Evolutionary conservation across 37 sponge, comb jelly and placozoan genomes (phyloP), one percentile per base, ranked within the genome.

Genomic region (Theonella swinhoei): DNA sequence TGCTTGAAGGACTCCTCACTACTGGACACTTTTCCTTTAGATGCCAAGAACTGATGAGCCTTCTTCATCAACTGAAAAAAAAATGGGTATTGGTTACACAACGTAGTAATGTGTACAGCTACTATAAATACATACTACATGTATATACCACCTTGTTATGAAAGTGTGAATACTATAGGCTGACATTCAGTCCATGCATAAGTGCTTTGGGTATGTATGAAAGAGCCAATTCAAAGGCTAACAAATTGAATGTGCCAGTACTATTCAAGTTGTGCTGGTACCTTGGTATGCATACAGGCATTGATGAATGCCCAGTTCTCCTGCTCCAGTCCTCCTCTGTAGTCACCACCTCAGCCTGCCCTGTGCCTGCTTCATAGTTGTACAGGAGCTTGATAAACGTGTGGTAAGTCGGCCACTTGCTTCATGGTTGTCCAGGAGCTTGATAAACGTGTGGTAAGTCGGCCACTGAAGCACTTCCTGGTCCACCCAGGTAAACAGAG

Each of bases 231-330:
- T n/a, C n/a, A n/a, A n/a, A n/a, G n/a, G n/a, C n/a, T n/a, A n/a
- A n/a, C n/a, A n/a, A n/a, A n/a, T n/a, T n/a, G n/a, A n/a, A n/a
- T n/a, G n/a, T n/a, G n/a, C n/a, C n/a, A n/a, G n/a, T n/a, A 9
- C n/a, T 66, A 25, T 8, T 29, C 17, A 58, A 58, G 11, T 58
- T 58, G 11, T 7, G 8, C n/a, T 11, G 17, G 28, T 30, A 78
- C 81, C 38, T 70, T 84, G 40, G 91, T 94, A 1, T 68, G 80
- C 30, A 77, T 43, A 19, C 90, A 80, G 30, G 78, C 85, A 37
- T 94, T 77, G 72, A 94, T 85, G 77, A 94, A 94, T 47, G 70
- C 43, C 76, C 83, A 75, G 65, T 91, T 94, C 47, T 94, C 95
- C 30, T 73, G 65, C n/a, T n/a, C n/a, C n/a, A n/a, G 0, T 83